Evolutionary conservation across 2,113 vertebrate genomes (phyloP).

Genomic region (Menidia beryllina): DNA sequence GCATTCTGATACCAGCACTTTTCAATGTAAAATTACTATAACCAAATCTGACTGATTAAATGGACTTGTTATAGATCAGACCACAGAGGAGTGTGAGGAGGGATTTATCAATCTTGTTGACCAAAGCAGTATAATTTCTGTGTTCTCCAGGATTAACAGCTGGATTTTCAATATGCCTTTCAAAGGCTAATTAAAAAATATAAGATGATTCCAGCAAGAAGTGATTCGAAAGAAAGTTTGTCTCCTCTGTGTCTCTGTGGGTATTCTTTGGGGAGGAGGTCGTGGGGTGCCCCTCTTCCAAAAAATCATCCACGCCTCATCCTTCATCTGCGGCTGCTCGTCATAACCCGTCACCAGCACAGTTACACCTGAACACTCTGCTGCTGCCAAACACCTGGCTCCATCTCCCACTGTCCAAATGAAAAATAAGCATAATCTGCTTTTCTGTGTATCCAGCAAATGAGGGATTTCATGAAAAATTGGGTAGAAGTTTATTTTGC

Average conservation of each 20-base stretch:
- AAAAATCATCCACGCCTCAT: conserved; percentile 97
- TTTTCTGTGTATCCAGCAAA: conserved; percentile 98
- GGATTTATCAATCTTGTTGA: conserved; percentile 72
- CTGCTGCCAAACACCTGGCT: conserved; percentile 99
- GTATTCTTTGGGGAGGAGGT: conserved; percentile 89
- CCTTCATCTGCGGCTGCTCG: conserved; percentile 96
- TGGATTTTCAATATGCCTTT: conserved; percentile 78
- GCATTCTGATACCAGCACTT: conserved; percentile 23
- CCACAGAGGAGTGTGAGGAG: conserved; percentile 58
- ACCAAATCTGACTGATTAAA: conserved; percentile 42
- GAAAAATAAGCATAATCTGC: conserved; percentile 99
- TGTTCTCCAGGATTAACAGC: conserved; percentile 68
- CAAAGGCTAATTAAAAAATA: conserved; percentile 79
- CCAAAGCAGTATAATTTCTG: conserved; percentile 64
- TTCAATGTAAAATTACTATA: conserved; percentile 28
- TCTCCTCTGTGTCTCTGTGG: conserved; percentile 63
- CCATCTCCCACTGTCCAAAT: conserved; percentile 99
- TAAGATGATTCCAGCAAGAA: conserved; percentile 79
- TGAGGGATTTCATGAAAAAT: conserved; percentile 99
- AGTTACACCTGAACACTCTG: conserved; percentile 99
- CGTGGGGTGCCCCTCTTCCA: conserved; percentile 89
- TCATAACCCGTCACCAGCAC: conserved; percentile 98
- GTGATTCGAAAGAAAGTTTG: conserved; percentile 73
- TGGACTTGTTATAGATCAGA: conserved; percentile 58
- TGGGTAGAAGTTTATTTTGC: conserved; percentile 90